Conservation (phyloP, 1,140 invertebrate genomes). For the Druon quercuslanigerum region DNA sequence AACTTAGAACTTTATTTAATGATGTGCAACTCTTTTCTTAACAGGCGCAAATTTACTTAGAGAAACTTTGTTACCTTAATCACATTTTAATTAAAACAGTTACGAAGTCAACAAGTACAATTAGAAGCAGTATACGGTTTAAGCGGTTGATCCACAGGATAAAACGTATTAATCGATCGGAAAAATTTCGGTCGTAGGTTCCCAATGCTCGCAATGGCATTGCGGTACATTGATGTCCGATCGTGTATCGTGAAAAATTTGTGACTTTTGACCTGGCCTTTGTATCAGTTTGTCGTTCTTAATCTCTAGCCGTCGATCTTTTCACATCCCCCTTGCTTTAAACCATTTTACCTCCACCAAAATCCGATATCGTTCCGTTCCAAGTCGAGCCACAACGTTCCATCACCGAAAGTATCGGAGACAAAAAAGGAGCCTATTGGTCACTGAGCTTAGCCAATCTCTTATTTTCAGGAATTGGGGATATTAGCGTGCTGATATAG, state of each 20-base stretch:
- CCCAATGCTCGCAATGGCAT: not conserved
- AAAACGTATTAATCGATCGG: conserved; percentile 1
- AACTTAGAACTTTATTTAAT: not conserved
- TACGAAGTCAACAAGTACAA: not conserved
- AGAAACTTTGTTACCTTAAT: not conserved
- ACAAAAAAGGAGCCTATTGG: too few relatives aligned
- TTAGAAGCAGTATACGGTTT: not conserved
- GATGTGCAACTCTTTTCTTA: not conserved
- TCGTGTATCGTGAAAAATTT: conserved; percentile 1
- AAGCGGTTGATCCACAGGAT: not conserved
- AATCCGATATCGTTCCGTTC: too few relatives aligned
- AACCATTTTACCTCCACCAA: not conserved
- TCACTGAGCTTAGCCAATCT: too few relatives aligned
- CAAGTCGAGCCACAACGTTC: too few relatives aligned
- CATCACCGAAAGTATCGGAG: too few relatives aligned
- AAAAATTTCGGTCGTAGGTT: not conserved
- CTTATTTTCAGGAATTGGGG: too few relatives aligned
- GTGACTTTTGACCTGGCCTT: not conserved
- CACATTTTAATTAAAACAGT: not conserved
- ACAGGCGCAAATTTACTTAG: too few relatives aligned
- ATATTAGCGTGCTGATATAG: too few relatives aligned
- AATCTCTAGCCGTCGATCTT: not conserved
- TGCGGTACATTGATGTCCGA: not conserved
- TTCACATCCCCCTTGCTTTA: not conserved
- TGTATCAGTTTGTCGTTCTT: not conserved